phyloP scores from a whole-genome alignment of 2,888 invertebrate genomes.

The Strigamia crassipes region DNA sequence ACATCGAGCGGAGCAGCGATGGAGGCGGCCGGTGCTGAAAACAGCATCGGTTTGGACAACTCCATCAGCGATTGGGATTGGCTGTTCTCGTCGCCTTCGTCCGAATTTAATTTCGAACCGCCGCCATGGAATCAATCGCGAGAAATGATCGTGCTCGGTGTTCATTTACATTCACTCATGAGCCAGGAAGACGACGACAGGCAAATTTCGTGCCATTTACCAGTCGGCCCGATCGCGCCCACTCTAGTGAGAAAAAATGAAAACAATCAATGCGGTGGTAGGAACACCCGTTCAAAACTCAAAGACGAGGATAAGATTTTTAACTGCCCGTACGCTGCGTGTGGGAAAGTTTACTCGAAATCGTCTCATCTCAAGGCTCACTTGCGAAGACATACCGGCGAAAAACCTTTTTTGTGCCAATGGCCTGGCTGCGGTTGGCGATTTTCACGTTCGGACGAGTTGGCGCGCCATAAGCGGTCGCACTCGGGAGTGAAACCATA shows the following conservation, averaged over 20 bases:
- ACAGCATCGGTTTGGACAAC: not conserved
- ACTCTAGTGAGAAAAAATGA: not conserved
- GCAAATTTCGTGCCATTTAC: not conserved
- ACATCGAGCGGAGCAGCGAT: not conserved
- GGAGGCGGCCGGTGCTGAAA: not conserved
- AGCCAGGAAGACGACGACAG: conserved; percentile 3
- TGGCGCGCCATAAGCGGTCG: conserved; percentile 89
- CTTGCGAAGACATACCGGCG: conserved; percentile 78
- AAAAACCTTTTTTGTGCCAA: conserved; percentile 64
- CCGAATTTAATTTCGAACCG: not conserved
- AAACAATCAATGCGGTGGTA: not conserved
- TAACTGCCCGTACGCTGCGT: conserved; percentile 71
- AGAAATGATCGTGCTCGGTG: conserved; percentile 45
- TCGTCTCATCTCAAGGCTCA: conserved; percentile 89
- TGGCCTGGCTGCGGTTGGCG: conserved; percentile 83
- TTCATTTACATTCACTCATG: conserved; percentile 43
- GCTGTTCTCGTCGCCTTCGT: not conserved
- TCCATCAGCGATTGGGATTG: conserved; percentile 44
- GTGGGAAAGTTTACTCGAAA: conserved; percentile 83
- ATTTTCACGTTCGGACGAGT: conserved; percentile 91
- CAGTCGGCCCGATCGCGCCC: not conserved
- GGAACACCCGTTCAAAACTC: not conserved
- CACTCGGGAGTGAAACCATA: conserved; percentile 95
- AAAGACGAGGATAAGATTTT: conserved; percentile 65
- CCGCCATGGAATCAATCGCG: conserved; percentile 32